Conservation (phyloP, 2,797 vertebrate genomes). For the Channa striata region DNA sequence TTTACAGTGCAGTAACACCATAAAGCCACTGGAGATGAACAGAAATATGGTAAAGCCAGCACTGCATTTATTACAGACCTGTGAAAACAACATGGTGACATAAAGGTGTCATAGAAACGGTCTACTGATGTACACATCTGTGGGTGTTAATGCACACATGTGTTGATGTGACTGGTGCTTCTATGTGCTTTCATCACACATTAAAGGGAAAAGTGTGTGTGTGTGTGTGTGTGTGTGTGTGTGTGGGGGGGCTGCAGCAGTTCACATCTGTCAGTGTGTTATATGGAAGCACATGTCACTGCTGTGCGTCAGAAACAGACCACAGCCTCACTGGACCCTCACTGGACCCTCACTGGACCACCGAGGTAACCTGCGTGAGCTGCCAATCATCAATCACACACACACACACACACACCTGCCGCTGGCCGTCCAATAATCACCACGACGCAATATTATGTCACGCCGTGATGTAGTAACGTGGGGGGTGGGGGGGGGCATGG, state of each 20-base stretch:
- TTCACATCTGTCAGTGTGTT: conserved; percentile 8
- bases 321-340: conserved; percentile 49
- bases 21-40: neutral
- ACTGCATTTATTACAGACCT: neutral
- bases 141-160: too few species aligned
- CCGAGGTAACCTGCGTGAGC: conserved; percentile 65
- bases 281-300: conserved; percentile 53
- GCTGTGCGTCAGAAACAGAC: conserved; percentile 74
- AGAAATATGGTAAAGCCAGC: neutral
- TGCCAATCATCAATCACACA: conserved; percentile 52
- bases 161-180: too few species aligned
- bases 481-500: conserved; percentile 8
- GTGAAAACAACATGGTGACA: too few species aligned
- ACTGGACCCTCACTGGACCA: conserved; percentile 53
- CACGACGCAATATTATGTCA: conserved; percentile 46
- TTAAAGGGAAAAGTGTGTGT: too few species aligned
- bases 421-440: conserved; percentile 41
- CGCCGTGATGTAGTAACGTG: conserved; percentile 31
- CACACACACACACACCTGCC: neutral
- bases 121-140: neutral
- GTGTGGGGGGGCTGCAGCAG: neutral
- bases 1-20: neutral
- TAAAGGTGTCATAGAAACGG: neutral
- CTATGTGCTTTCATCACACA: too few species aligned
- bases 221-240: too few species aligned